Conservation (phyloP, 1,140 invertebrate genomes). For the Berghia stephanieae region DNA sequence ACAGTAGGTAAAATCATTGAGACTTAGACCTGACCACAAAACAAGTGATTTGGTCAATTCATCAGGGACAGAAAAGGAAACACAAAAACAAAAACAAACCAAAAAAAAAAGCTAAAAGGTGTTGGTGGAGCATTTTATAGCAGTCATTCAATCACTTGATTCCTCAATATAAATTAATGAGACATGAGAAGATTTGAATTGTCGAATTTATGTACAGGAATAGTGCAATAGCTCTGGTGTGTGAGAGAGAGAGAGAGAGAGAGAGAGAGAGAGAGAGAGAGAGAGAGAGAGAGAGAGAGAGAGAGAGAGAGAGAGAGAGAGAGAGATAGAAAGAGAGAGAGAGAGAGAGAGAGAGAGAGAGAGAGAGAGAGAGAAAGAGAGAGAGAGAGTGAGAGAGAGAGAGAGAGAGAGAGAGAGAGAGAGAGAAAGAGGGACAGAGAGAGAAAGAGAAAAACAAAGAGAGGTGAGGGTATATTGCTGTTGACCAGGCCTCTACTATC, state of each 20-base stretch:
- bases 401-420: slow-evolving; percentile 12
- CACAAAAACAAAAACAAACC: no score
- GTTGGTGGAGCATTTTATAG: no score
- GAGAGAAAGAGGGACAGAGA: slow-evolving; percentile 6
- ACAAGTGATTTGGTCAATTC: no score
- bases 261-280: slow-evolving; percentile 11
- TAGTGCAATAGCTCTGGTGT: neutral
- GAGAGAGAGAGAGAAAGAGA: slow-evolving; percentile 18
- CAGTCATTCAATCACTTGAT: no score
- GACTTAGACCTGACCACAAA: no score
- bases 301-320: neutral
- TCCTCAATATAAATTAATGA: no score
- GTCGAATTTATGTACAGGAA: neutral
- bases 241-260: slow-evolving; percentile 5
- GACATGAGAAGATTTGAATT: no score
- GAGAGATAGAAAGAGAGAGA: slow-evolving; percentile 11
- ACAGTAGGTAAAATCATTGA: no score
- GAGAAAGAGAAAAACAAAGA: neutral
- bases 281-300: slow-evolving; percentile 10
- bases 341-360: slow-evolving; percentile 5
- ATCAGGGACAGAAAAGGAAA: no score
- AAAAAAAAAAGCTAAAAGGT: no score
- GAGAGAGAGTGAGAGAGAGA: slow-evolving; percentile 19
- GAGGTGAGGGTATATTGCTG: no score
- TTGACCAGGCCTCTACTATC: no score